Evolutionary conservation across 2,888 invertebrate species (phyloP), one percentile per base, ranked within the genome.

Genomic region (Galerucella calmariensis): DNA sequence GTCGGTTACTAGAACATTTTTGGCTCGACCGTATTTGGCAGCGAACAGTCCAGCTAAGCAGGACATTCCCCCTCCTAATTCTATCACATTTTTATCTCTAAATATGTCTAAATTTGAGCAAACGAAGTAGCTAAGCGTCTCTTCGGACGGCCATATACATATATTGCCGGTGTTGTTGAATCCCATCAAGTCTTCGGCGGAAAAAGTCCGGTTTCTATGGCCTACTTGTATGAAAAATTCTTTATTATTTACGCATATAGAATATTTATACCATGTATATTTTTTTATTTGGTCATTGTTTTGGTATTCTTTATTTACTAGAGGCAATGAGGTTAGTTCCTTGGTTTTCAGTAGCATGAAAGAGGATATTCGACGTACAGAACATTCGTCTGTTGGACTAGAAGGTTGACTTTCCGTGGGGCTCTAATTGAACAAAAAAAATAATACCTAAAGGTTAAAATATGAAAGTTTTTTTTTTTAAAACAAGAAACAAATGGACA

Each of bases 61-160:
- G 24, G 95, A 94, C 93, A 95, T 95, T 3, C 95, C 95, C 20
- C 95, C 95, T 2, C 95, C 95, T 61, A 95, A 88, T 85, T 95
- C 95, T 81, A 94, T 88, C 41, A 95, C 91, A 83, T 88, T 90
- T 84, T 92, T 92, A 77, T 90, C 90, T n/a, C 90, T 88, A 85
- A 94, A 94, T 58, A 91, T 85, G n/a, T 88, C 83, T 67, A 90
- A 86, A 84, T 94, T 92, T 79, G 91, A 90, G 72, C 94, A 88
- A 62, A 91, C 88, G 82, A 93, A 92, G 80, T 92, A 92, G 3
- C 92, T 91, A 67, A 94, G 86, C 4, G 94, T 92, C 86, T 94
- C 94, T 86, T 94, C 94, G 0, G 94, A 94, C 14, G 94, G 94
- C 94, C 94, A 94, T 6, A 94, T 92, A 85, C 94, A 93, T 9